phyloP scores from a whole-genome alignment of 2,113 vertebrate species.

The Turdus rufiventris region DNA sequence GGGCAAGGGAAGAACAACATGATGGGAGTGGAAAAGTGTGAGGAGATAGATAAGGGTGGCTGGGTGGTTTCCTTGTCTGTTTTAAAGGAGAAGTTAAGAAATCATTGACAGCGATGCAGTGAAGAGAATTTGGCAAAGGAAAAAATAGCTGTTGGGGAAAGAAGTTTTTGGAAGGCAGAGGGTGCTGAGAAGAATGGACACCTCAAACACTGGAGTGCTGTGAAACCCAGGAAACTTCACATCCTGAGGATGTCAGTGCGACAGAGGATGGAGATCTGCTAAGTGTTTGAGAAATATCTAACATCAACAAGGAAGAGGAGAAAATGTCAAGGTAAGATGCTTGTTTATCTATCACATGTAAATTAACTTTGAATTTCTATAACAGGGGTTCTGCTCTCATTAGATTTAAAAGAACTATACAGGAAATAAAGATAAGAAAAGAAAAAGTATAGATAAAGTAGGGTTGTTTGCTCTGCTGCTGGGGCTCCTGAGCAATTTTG shows the following conservation, averaged over 20 bases:
- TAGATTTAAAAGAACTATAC: neutral
- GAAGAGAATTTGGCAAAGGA: neutral
- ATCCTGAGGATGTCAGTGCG: accelerated
- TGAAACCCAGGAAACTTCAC: neutral
- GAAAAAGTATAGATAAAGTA: neutral
- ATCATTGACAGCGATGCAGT: neutral
- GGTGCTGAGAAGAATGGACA: neutral
- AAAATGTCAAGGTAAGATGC: neutral
- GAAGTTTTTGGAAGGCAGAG: neutral
- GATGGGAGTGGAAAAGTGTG: neutral
- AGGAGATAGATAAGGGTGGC: neutral
- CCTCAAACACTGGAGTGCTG: neutral
- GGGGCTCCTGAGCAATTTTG: neutral
- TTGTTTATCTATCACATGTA: neutral
- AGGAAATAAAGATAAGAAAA: neutral
- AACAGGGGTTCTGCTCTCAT: neutral
- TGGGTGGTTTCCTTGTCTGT: neutral
- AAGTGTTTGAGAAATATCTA: neutral
- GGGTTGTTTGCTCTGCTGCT: neutral
- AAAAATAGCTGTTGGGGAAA: neutral
- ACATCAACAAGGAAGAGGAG: neutral
- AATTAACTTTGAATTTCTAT: neutral
- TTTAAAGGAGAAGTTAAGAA: neutral
- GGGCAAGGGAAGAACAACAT: neutral
- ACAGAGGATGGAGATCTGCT: neutral